phyloP scores from a whole-genome alignment of 2,888 invertebrate genomes.

The Alviniconcha strummeri region DNA sequence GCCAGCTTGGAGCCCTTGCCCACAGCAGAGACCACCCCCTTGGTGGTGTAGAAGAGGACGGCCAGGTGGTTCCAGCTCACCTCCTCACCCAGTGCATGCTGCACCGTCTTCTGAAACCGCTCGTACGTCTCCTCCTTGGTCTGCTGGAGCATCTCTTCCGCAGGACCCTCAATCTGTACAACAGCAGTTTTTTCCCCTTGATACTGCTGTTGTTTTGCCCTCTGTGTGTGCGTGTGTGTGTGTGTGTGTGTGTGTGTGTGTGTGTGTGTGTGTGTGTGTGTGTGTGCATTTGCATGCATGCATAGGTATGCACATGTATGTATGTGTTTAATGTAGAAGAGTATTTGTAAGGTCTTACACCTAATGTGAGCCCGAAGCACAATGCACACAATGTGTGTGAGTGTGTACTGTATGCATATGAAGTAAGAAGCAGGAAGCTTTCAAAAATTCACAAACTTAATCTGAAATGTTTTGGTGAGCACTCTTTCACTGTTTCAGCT shows the following conservation, averaged over 20 bases:
- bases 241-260: background rate
- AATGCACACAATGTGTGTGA: too few relatives aligned
- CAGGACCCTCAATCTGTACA: background rate
- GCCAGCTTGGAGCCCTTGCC: constrained; percentile 65
- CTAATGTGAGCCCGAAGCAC: too few relatives aligned
- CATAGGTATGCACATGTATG: background rate
- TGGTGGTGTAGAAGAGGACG: constrained; percentile 66
- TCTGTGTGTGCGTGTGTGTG: too few relatives aligned
- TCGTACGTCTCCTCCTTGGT: constrained; percentile 63
- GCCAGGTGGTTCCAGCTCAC: constrained; percentile 68
- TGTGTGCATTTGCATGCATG: background rate
- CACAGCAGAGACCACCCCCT: constrained; percentile 61
- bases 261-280: background rate
- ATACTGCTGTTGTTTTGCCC: background rate
- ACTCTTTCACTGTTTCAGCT: too few relatives aligned
- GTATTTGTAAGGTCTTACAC: background rate
- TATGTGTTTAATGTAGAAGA: background rate
- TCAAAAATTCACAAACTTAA: too few relatives aligned
- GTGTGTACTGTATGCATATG: too few relatives aligned
- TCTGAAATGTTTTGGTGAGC: too few relatives aligned
- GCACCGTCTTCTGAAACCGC: constrained; percentile 62
- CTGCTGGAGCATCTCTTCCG: constrained; percentile 45
- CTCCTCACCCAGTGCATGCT: constrained; percentile 60
- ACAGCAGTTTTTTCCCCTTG: background rate
- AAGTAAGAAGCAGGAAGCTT: too few relatives aligned